Percentiles rank a stretch among this genome's conserved stretches.
phyloP scores from a whole-genome alignment of 2,888 invertebrate species.

The Conistra vaccinii region DNA sequence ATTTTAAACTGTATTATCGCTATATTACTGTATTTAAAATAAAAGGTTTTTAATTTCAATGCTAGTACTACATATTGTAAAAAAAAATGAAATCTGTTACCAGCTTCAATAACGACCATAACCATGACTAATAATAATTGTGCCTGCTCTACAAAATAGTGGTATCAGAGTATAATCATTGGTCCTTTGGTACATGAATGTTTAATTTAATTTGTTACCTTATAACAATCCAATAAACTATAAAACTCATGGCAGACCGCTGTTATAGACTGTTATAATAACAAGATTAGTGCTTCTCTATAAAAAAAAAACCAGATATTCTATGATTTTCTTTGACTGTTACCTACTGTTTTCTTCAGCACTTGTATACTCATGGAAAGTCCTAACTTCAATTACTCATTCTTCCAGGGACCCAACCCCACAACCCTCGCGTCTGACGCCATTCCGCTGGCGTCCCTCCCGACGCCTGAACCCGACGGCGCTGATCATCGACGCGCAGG shows the following conservation, averaged over 20 bases:
- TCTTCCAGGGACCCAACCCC: conserved; percentile 86
- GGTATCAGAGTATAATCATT: background rate
- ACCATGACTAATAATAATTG: background rate
- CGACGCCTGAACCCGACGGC: conserved; percentile 80
- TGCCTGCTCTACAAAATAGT: background rate
- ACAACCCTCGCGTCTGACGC: conserved; percentile 72
- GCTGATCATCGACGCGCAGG: conserved; percentile 78
- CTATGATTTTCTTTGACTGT: background rate
- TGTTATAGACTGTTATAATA: background rate
- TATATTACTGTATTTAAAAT: conserved; percentile 39
- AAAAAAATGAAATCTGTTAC: background rate
- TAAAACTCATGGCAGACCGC: background rate
- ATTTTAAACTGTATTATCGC: conserved; percentile 27
- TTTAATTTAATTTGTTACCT: background rate
- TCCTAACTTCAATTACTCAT: background rate
- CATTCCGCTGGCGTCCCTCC: conserved; percentile 83
- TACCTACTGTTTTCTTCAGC: background rate
- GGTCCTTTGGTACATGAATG: background rate
- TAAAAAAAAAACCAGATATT: background rate
- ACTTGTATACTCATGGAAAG: no score
- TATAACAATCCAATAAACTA: background rate
- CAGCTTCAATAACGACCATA: background rate
- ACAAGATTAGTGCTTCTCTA: background rate
- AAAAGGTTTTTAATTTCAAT: background rate
- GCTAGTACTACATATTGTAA: background rate